Percentiles rank a stretch among this genome's conserved stretches.
Evolutionary conservation across 64 coral and sea anemone species (phyloP).

Genomic region (Acropora yongei): DNA sequence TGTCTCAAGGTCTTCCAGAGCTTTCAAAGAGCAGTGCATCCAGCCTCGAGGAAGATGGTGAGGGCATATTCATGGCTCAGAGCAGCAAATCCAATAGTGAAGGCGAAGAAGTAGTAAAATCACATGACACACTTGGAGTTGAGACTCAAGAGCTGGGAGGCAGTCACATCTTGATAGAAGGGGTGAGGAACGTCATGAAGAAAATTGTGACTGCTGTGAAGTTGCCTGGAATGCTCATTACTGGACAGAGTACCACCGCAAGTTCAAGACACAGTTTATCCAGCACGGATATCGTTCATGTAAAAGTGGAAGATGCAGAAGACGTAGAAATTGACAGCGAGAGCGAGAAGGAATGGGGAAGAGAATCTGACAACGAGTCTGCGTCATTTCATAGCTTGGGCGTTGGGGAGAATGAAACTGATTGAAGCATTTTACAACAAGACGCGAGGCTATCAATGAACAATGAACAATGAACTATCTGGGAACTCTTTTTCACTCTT

Average conservation of each 20-base stretch:
- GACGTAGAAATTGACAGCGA: no score
- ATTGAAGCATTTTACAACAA: background rate
- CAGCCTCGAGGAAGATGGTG: background rate
- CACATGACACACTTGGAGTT: background rate
- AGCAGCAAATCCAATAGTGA: background rate
- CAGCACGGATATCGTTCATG: no score
- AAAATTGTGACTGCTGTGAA: background rate
- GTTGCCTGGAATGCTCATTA: background rate
- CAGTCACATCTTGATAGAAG: background rate
- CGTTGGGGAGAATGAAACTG: background rate
- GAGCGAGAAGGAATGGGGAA: no score
- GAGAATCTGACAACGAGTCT: background rate
- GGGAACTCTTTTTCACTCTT: background rate
- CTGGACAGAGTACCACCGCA: background rate
- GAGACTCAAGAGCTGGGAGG: background rate
- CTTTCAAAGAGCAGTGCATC: background rate
- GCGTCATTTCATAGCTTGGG: background rate
- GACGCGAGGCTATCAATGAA: background rate
- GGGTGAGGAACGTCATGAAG: background rate
- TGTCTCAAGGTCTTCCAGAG: constrained; percentile 12
- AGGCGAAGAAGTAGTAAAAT: background rate
- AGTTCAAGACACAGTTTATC: no score
- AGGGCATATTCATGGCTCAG: background rate
- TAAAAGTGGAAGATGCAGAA: no score
- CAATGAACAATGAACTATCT: background rate